Conservation (phyloP, 2,113 vertebrate species). For the Notechis scutatus region DNA sequence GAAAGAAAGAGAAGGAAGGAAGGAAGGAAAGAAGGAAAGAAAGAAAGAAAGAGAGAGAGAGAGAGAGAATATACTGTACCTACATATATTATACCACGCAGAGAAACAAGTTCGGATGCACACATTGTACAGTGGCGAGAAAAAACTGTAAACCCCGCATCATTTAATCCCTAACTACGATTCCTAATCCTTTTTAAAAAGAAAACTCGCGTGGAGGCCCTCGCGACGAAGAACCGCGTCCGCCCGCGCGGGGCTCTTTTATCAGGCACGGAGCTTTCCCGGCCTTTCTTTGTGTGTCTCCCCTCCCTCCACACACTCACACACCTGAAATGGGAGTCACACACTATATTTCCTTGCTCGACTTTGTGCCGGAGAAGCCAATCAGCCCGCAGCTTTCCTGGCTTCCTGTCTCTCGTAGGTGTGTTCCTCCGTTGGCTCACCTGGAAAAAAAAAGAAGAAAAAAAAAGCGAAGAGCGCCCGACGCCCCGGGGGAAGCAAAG, state of each 20-base stretch:
- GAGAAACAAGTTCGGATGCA: too few species aligned
- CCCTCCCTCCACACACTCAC: neutral
- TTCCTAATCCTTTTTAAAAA: neutral
- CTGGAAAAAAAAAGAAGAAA: slow-evolving; percentile 7
- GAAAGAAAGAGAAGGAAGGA: too few species aligned
- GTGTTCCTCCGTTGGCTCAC: slow-evolving; percentile 44
- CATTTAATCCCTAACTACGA: neutral
- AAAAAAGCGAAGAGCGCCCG: slow-evolving; percentile 17
- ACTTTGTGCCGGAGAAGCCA: slow-evolving; percentile 27
- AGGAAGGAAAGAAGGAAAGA: too few species aligned
- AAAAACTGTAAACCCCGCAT: neutral
- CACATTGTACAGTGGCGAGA: too few species aligned
- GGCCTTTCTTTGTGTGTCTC: too few species aligned
- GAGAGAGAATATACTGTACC: too few species aligned
- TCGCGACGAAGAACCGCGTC: too few species aligned
- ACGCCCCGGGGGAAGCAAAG: neutral
- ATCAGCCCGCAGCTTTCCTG: slow-evolving; percentile 39
- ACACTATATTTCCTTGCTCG: slow-evolving; percentile 13
- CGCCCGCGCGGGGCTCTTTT: too few species aligned
- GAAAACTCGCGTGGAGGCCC: neutral
- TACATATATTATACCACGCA: too few species aligned
- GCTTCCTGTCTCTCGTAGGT: slow-evolving; percentile 53
- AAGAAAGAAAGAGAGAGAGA: too few species aligned
- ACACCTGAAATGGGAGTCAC: neutral
- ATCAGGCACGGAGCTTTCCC: neutral